Evolutionary conservation across 2,113 vertebrate genomes (phyloP), one percentile per base, ranked within the genome.

Genomic region (Channa maculata): DNA sequence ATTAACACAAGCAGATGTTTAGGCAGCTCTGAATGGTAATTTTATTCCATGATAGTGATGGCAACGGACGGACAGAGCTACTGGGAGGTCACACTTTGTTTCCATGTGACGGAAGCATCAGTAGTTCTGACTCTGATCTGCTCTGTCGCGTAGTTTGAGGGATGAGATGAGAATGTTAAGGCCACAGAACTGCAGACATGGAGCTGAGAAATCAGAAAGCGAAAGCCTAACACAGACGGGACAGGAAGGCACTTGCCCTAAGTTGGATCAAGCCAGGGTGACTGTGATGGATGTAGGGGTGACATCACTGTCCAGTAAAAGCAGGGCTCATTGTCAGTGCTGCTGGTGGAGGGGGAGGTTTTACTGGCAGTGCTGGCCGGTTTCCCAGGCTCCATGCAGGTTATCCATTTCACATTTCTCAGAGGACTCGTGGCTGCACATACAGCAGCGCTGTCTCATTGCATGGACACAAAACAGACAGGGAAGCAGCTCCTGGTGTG

Each of bases 351-450:
- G 58, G 49, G 60, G 45, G 24, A 4, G 54, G 2, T 50, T 39
- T 80, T 83, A 60, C 84, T 72, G 82, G 84, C 65, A 83, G 57
- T 1, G 65, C 69, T 82, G 84, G 79, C 86, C 8, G 55, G 0
- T 10, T 65, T 78, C 77, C 88, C 49, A 2, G 70, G 4, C 55
- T 39, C 41, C 63, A 24, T 24, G 24, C 24, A 65, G 58, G 63
- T 80, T 82, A 58, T 86, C 71, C 57, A 71, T 78, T 76, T 80
- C 77, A 74, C 53, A 74, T 88, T 76, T 66, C 77, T 86, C 86
- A 46, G 60, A 10, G 70, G 65, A 52, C 66, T 84, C 11, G 65
- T 59, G 54, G 65, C 84, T 61, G 67, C 6, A 1, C 52, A 15
- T 14, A 38, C 65, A 59, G 45, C 34, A 12, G 13, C 54, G 3